Evolutionary conservation across 2,797 vertebrate genomes (phyloP).

Genomic region (Bucorvus abyssinicus): DNA sequence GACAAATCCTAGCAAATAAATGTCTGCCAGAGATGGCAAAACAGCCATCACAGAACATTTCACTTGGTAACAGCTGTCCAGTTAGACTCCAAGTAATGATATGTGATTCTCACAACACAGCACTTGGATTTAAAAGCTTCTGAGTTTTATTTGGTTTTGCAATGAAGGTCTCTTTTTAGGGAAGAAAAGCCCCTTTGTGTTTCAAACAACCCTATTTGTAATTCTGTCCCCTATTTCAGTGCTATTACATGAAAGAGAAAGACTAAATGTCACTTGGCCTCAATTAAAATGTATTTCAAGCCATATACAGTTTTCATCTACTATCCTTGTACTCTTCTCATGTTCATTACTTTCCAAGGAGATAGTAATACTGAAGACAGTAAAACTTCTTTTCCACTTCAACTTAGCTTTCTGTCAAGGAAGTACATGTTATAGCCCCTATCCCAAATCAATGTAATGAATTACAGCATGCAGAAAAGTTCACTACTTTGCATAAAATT

Average conservation of each 20-base stretch:
- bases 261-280: neutral
- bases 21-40: neutral
- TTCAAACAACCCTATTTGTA: neutral
- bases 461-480: neutral
- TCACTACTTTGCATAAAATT: neutral
- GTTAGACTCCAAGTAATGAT: neutral
- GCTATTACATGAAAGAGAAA: neutral
- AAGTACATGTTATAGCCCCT: neutral
- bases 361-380: neutral
- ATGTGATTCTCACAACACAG: neutral
- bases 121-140: neutral
- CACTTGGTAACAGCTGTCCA: neutral
- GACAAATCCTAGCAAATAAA: neutral
- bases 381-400: neutral
- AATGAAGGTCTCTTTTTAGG: neutral
- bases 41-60: neutral
- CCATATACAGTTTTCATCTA: neutral
- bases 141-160: neutral
- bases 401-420: neutral
- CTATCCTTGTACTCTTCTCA: neutral
- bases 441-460: neutral
- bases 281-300: neutral
- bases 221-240: neutral
- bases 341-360: neutral
- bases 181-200: neutral